These are phyloP conservation scores for Pseudomugil tenellus DNA, from an alignment of 2,797 vertebrate genomes.

Conservation along the genomic window DNA sequence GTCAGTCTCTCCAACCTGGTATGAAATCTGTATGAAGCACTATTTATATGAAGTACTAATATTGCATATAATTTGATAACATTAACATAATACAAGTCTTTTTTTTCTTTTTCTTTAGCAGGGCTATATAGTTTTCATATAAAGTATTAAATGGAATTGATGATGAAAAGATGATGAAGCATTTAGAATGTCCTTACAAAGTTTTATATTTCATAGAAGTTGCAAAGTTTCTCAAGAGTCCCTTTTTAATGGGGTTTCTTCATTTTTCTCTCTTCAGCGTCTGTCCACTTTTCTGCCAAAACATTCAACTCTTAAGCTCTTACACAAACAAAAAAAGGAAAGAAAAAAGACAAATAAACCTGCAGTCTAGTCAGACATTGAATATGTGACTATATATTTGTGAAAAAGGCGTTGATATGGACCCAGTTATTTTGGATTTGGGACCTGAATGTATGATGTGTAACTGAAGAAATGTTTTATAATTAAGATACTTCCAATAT, in stretches of 20 bases:
- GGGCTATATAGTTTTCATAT: conserved; percentile 71
- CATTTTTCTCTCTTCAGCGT: conserved; percentile 53
- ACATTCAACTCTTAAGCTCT: conserved; percentile 40
- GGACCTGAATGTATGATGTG: conserved; percentile 31
- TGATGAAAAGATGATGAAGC: conserved; percentile 54
- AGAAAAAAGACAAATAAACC: conserved; percentile 34
- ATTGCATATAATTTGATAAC: conserved; percentile 74
- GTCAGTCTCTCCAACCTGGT: conserved; percentile 62
- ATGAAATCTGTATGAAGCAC: conserved; percentile 73
- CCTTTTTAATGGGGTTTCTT: conserved; percentile 59
- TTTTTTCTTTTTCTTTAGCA: conserved; percentile 39
- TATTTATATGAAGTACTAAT: conserved; percentile 75
- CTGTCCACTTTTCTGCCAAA: conserved; percentile 43
- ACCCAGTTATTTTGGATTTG: conserved; percentile 26
- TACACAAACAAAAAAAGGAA: conserved; percentile 39
- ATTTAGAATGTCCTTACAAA: conserved; percentile 58
- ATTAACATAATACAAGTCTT: conserved; percentile 73
- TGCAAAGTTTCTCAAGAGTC: conserved; percentile 52
- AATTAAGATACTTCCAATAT: conserved; percentile 47
- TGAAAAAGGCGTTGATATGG: conserved; percentile 24
- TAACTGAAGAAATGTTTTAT: conserved; percentile 32
- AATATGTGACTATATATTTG: conserved; percentile 39
- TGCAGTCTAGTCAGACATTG: conserved; percentile 33
- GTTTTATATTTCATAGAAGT: conserved; percentile 61
- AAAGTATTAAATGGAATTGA: conserved; percentile 70